Evolutionary conservation across 2,113 vertebrate genomes (phyloP).

Genomic region (Notothenia rossii): DNA sequence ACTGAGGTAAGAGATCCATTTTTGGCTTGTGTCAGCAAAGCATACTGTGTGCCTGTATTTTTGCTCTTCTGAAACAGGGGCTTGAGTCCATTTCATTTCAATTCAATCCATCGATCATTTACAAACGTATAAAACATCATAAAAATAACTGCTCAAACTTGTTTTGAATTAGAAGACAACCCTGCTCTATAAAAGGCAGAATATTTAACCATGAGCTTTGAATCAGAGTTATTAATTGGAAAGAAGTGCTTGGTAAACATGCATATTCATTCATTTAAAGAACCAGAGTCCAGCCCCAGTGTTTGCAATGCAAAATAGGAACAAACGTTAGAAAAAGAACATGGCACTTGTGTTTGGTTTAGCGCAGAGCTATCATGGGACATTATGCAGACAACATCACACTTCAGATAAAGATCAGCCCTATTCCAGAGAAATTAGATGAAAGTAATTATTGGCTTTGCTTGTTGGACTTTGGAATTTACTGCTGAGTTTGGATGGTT

Average conservation of each 20-base stretch:
- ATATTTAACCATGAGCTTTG: constrained; percentile 22
- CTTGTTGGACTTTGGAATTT: constrained; percentile 2
- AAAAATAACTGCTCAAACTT: constrained; percentile 9
- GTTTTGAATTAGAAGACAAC: constrained; percentile 32
- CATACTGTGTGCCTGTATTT: constrained; percentile 37
- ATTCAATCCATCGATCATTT: constrained; percentile 47
- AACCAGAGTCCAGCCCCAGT: constrained; percentile 75
- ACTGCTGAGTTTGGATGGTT: constrained; percentile 26
- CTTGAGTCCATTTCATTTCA: constrained; percentile 45
- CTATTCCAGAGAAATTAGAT: constrained; percentile 33
- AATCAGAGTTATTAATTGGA: constrained; percentile 5
- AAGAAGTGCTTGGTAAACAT: constrained; percentile 53
- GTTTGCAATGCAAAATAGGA: constrained; percentile 24
- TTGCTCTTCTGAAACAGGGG: constrained; percentile 26
- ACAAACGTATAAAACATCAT: constrained; percentile 42
- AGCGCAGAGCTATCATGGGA: constrained; percentile 25
- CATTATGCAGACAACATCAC: constrained; percentile 49
- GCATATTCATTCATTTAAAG: constrained; percentile 64
- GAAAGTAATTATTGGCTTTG: constrained; percentile 32
- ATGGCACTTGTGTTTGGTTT: constrained; percentile 38
- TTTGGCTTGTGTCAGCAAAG: constrained; percentile 66
- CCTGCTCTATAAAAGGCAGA: neutral
- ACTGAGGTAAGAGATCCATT: constrained; percentile 78
- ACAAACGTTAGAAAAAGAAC: constrained; percentile 13
- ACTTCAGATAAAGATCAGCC: constrained; percentile 44